These are phyloP conservation scores for Muscicapa striata DNA, from an alignment of 2,797 vertebrate genomes.

Conservation along the genomic window DNA sequence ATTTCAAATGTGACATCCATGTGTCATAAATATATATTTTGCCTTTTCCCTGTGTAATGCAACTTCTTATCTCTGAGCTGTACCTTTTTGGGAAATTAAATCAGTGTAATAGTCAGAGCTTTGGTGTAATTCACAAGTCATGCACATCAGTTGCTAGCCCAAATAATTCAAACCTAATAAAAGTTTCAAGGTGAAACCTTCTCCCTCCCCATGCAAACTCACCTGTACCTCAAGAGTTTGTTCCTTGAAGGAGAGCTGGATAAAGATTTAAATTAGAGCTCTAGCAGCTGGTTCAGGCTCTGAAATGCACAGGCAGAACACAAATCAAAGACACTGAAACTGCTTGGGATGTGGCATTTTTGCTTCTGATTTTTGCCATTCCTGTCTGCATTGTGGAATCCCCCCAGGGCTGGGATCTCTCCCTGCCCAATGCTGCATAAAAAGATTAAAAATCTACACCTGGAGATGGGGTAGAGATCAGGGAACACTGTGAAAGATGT, in stretches of 20 bases:
- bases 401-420: background rate
- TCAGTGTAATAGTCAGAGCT: background rate
- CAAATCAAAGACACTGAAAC: background rate
- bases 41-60: background rate
- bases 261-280: background rate
- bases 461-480: background rate
- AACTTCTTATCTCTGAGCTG: background rate
- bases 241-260: background rate
- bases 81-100: background rate
- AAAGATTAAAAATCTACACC: accelerated
- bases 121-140: background rate
- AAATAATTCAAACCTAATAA: background rate
- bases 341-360: background rate
- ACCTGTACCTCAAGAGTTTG: background rate
- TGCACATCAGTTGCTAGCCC: background rate
- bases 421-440: background rate
- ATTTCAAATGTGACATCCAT: background rate
- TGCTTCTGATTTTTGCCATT: background rate
- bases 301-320: background rate
- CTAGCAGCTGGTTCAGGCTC: background rate
- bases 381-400: background rate
- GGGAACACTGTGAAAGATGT: background rate
- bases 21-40: background rate
- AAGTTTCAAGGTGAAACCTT: background rate
- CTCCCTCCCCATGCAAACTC: background rate